These are phyloP conservation scores for Epirrita christyi DNA, from an alignment of 2,888 invertebrate species.

Conservation along the genomic window DNA sequence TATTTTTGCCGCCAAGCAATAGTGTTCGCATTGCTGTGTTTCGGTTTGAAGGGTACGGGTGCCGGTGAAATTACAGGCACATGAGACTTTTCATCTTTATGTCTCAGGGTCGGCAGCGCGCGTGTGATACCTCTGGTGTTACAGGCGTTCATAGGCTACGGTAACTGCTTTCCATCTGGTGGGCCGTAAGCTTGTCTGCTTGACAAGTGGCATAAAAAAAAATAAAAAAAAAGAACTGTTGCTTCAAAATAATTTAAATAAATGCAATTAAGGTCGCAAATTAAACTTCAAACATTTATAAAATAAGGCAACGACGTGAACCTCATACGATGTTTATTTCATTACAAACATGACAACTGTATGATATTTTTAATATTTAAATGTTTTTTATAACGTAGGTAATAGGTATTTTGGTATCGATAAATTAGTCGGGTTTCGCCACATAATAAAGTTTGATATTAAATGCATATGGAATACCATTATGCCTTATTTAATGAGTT, in stretches of 20 bases:
- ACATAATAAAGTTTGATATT: conserved; percentile 57
- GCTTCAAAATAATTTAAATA: conserved; percentile 52
- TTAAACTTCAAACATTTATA: conserved; percentile 51
- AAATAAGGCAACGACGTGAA: conserved; percentile 51
- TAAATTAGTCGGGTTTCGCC: conserved; percentile 57
- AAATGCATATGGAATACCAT: conserved; percentile 52
- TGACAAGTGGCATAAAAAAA: no score
- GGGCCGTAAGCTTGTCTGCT: no score
- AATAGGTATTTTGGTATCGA: conserved; percentile 44
- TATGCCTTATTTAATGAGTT: conserved; percentile 56
- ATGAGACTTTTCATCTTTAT: no score
- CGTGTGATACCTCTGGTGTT: no score
- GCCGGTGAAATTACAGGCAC: no score
- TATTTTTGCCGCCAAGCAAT: no score
- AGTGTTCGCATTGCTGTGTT: no score
- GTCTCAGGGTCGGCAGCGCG: no score
- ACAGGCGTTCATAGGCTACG: no score
- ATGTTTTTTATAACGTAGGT: conserved; percentile 38
- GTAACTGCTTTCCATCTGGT: no score
- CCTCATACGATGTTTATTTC: conserved; percentile 40
- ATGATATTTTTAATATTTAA: conserved; percentile 45
- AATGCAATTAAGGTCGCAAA: conserved; percentile 61
- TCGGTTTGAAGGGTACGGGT: no score
- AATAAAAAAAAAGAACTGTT: no score
- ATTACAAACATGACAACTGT: conserved; percentile 39